Percentiles rank a stretch among this genome's conserved stretches.
Conservation (phyloP, 2,888 invertebrate species). For the Erebia aethiops region DNA sequence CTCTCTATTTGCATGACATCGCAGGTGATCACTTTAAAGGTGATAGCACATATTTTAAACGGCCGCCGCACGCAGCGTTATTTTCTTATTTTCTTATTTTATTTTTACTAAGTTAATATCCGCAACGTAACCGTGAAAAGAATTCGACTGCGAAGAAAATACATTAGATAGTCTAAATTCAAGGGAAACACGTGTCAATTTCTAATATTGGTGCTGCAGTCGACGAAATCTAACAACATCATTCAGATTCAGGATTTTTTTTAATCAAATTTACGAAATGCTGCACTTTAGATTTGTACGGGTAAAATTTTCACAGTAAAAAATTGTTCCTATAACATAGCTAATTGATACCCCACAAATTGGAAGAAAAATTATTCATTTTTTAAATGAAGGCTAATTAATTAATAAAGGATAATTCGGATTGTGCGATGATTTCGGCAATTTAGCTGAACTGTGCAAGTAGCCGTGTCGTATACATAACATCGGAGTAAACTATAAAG, state of each 20-base stretch:
- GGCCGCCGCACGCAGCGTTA: not conserved
- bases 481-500: slow-evolving; percentile 26
- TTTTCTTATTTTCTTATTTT: not conserved
- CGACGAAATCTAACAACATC: too few species aligned
- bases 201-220: not conserved
- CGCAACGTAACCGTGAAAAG: not conserved
- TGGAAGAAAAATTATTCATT: too few species aligned
- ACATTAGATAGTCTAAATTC: not conserved
- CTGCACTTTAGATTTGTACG: too few species aligned
- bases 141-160: not conserved
- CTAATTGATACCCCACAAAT: too few species aligned
- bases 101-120: not conserved
- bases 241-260: too few species aligned
- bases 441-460: not conserved
- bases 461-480: slow-evolving; percentile 24
- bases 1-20: slow-evolving; percentile 48
- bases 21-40: slow-evolving; percentile 42
- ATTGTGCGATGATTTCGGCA: too few species aligned
- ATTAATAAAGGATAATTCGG: too few species aligned
- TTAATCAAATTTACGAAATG: too few species aligned
- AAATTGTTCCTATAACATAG: too few species aligned
- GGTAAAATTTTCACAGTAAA: too few species aligned
- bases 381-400: too few species aligned
- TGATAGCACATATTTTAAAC: not conserved
- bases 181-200: not conserved